Base-by-base conservation (phyloP, 2,113 vertebrate species). In the Platysteira castanea region DNA sequence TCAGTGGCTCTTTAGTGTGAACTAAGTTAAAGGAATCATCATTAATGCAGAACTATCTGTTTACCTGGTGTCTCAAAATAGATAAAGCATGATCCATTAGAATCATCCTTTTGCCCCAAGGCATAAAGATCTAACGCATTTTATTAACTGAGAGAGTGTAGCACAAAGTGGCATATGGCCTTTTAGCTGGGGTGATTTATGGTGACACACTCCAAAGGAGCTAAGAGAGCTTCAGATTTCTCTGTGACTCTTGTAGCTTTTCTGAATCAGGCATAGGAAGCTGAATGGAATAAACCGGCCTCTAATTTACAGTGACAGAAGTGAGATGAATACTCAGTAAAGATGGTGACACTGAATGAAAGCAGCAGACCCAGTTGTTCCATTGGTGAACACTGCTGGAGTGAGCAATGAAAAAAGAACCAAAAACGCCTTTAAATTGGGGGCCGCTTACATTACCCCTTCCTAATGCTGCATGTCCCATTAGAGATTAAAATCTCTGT, bases 101-200 rank as follows among this genome's bases (percentile, higher is more conserved):
- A 77, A 41, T 95, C 68, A 78, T 88, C 37, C 64, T 87, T 85
- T 77, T 84, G 71, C 83, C 83, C 37, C 21, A 15, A 70, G 64
- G 68, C 69, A 22, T 64, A 84, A 81, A 92, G 60, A 84, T 35
- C 42, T 93, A 90, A 69, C 1, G 2, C 85, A 24, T 96, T 93
- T 90, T 96, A 80, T 70, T 86, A 94, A 95, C 64, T 37, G 90
- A 68, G 61, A 93, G 70, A 93, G 70, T 33, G 75, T 52, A 93
- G 87, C 75, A 75, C 35, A 30, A 96, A 90, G 75, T 86, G 93
- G 79, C 79, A 63, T 78, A 90, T 46, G 71, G 92, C 79, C 56
- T 94, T 95, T 95, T 74, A 73, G 71, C 52, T 84, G 52, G 91
- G 67, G 69, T 93, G 93, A 95, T 96, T 92, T 90, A 41, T 70